These are phyloP conservation scores for Tricholaema leucomelas DNA, from an alignment of 2,113 vertebrate genomes.

Conservation along the genomic window DNA sequence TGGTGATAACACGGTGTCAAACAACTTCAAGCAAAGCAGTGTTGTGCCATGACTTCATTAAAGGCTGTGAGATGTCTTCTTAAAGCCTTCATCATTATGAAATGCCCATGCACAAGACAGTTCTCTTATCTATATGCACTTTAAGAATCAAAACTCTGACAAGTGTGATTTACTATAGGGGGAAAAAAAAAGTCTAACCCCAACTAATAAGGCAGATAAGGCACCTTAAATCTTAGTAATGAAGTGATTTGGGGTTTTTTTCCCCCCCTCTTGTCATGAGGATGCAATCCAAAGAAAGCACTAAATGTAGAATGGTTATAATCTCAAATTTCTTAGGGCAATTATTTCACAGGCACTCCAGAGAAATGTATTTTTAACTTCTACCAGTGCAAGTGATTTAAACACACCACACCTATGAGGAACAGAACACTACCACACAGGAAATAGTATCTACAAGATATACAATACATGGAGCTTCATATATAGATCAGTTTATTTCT, in stretches of 20 bases:
- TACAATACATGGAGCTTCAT: background rate
- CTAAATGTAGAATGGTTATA: background rate
- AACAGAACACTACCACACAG: constrained; percentile 14
- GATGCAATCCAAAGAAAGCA: constrained; percentile 39
- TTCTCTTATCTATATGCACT: background rate
- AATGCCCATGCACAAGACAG: background rate
- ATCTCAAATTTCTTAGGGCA: constrained; percentile 11
- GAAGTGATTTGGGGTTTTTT: background rate
- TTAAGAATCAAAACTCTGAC: background rate
- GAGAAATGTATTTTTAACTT: constrained; percentile 27
- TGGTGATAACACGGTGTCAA: background rate
- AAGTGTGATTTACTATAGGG: constrained; percentile 8
- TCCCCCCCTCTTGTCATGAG: background rate
- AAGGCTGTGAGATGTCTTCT: background rate
- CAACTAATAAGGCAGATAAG: constrained; percentile 45
- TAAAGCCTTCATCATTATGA: constrained; percentile 13
- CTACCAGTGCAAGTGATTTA: constrained; percentile 31
- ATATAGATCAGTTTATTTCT: background rate
- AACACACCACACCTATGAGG: constrained; percentile 32
- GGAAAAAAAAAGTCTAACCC: constrained; percentile 6
- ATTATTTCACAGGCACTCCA: constrained; percentile 36
- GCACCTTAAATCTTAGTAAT: constrained; percentile 49
- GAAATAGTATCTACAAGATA: constrained; percentile 16
- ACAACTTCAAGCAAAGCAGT: constrained; percentile 33
- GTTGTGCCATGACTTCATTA: background rate